A percentile compares a stretch with the other conserved stretches of the same genome.
phyloP scores from a whole-genome alignment of 2,113 vertebrate genomes.

The Amphilophus citrinellus region DNA sequence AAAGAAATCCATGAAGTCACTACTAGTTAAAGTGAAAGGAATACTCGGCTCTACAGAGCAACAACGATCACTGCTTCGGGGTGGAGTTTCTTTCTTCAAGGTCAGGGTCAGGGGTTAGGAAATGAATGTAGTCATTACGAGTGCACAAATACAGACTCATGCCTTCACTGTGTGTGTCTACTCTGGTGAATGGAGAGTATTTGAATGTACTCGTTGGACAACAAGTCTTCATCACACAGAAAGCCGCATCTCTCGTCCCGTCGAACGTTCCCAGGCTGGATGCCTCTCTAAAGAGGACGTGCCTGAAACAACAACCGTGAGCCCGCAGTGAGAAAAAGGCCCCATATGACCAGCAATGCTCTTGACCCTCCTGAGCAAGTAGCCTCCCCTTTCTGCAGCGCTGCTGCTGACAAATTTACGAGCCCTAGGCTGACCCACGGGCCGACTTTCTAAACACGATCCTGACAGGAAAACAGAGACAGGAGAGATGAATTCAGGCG shows the following conservation, averaged over 20 bases:
- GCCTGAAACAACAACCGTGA: constrained; percentile 88
- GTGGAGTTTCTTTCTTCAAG: constrained; percentile 32
- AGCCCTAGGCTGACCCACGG: constrained; percentile 62
- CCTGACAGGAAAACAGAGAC: constrained; percentile 70
- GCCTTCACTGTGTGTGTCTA: constrained; percentile 5
- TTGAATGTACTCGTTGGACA: constrained; percentile 14
- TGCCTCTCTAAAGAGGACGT: constrained; percentile 77
- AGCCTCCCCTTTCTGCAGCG: constrained; percentile 83
- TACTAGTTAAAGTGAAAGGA: too few species aligned
- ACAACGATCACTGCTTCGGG: constrained; percentile 15
- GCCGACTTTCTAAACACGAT: constrained; percentile 75
- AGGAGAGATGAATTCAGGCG: constrained; percentile 43
- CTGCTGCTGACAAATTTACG: constrained; percentile 84
- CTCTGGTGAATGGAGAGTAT: not conserved
- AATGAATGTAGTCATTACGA: constrained; percentile 33
- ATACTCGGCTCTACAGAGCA: not conserved
- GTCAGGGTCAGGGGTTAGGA: constrained; percentile 37
- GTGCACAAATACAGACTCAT: not conserved
- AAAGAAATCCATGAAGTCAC: too few species aligned
- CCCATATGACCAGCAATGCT: constrained; percentile 70
- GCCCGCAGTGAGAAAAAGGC: constrained; percentile 77
- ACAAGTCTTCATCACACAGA: constrained; percentile 41
- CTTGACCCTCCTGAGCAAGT: constrained; percentile 65
- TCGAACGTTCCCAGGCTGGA: constrained; percentile 49
- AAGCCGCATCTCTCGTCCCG: constrained; percentile 15